A percentile compares a stretch with the other conserved stretches of the same genome.
These are phyloP conservation scores for Ophion ellenae DNA, from an alignment of 2,888 invertebrate species.

Conservation along the genomic window DNA sequence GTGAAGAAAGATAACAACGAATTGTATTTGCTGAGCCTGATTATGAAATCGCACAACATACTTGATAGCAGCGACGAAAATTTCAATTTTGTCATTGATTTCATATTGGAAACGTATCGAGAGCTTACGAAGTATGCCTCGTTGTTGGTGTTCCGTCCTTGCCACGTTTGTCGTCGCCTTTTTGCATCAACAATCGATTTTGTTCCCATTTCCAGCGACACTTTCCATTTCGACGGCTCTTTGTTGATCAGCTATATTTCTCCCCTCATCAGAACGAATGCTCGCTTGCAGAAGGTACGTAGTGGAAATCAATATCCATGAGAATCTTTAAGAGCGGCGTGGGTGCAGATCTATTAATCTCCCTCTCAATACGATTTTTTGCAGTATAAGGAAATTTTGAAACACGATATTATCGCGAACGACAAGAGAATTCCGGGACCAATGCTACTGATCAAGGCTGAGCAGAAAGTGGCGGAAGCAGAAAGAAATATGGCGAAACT, in stretches of 20 bases:
- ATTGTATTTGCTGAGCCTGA: constrained; percentile 3
- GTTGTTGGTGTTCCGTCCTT: too few relatives aligned
- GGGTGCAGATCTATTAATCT: too few relatives aligned
- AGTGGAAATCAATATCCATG: not conserved
- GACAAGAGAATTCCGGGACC: not conserved
- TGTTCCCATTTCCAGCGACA: not conserved
- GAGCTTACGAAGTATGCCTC: constrained; percentile 30
- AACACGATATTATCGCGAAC: not conserved
- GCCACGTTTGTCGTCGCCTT: too few relatives aligned
- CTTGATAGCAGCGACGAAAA: constrained; percentile 58
- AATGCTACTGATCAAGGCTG: not conserved
- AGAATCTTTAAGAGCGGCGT: not conserved
- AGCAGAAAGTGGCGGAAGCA: not conserved
- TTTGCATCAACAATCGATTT: not conserved
- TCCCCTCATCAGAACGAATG: not conserved
- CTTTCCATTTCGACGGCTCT: not conserved
- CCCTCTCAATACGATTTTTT: constrained; percentile 29
- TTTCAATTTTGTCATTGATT: constrained; percentile 65
- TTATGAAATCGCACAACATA: constrained; percentile 18
- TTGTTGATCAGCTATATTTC: not conserved
- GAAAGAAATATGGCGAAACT: not conserved
- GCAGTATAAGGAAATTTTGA: constrained; percentile 54
- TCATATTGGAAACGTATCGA: constrained; percentile 52
- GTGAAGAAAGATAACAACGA: not conserved
- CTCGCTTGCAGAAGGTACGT: constrained; percentile 55